These are phyloP conservation scores for Botia almorhae DNA, from an alignment of 2,797 vertebrate species.

Conservation along the genomic window DNA sequence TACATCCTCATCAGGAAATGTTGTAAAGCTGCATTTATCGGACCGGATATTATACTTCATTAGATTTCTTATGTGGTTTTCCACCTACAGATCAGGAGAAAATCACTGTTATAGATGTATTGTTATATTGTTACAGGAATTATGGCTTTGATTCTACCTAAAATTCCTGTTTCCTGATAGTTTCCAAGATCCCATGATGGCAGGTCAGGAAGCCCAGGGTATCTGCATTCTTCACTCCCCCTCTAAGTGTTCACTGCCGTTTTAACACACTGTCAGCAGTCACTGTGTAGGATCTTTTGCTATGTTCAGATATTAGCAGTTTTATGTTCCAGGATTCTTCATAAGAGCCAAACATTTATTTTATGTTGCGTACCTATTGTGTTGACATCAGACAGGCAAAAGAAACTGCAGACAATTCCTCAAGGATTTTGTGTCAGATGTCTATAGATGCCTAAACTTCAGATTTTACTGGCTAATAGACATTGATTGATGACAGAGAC, in stretches of 20 bases:
- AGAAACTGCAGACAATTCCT: background rate
- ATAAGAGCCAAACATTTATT: background rate
- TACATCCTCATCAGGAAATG: slow-evolving; percentile 14
- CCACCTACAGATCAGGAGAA: too few species aligned
- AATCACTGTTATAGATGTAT: too few species aligned
- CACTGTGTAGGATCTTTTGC: background rate
- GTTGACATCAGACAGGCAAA: slow-evolving; percentile 13
- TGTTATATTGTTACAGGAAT: too few species aligned
- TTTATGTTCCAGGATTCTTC: too few species aligned
- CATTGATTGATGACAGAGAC: too few species aligned
- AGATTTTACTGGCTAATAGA: too few species aligned
- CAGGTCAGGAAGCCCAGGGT: slow-evolving; percentile 71
- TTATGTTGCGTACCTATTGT: background rate
- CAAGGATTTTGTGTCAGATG: too few species aligned
- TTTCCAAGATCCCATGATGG: slow-evolving; percentile 17
- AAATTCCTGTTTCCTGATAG: too few species aligned
- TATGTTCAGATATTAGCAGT: background rate
- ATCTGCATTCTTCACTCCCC: slow-evolving; percentile 80
- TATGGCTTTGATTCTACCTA: too few species aligned
- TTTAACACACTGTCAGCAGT: background rate
- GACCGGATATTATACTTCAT: background rate
- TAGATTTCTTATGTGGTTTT: too few species aligned
- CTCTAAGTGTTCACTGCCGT: slow-evolving; percentile 42
- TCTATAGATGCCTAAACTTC: too few species aligned
- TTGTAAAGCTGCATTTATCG: background rate